Evolutionary conservation across 2,797 vertebrate genomes (phyloP).

Genomic region (Hoplostethus atlanticus): DNA sequence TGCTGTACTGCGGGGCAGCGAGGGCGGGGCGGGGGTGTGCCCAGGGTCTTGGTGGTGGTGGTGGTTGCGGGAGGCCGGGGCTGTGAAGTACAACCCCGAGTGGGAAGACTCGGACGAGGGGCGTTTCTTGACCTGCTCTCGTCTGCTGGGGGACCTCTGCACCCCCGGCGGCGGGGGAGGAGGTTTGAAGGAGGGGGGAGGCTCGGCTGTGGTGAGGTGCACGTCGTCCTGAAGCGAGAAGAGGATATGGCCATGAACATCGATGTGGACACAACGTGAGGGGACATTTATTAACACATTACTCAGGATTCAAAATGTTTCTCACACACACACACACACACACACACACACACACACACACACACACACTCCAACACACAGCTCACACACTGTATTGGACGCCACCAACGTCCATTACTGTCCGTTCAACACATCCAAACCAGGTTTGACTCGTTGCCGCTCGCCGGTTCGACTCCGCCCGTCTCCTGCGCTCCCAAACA

Average conservation of each 20-base stretch:
- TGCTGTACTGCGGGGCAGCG: constrained; percentile 40
- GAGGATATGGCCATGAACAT: constrained; percentile 69
- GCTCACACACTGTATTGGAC: not conserved
- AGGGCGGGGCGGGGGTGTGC: constrained; percentile 38
- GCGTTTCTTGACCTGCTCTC: constrained; percentile 84
- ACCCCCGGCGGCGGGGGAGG: constrained; percentile 81
- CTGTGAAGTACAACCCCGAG: constrained; percentile 90
- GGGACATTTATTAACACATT: not conserved
- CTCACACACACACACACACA: constrained; percentile 22
- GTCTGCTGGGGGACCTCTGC: constrained; percentile 76
- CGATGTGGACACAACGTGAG: constrained; percentile 20
- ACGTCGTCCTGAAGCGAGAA: constrained; percentile 92
- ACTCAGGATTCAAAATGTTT: not conserved
- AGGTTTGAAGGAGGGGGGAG: constrained; percentile 89
- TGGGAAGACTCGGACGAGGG: constrained; percentile 88
- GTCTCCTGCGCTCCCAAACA: constrained; percentile 41
- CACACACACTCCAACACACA: constrained; percentile 17
- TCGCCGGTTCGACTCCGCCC: constrained; percentile 7
- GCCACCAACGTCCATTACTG: constrained; percentile 8
- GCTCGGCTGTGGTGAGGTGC: constrained; percentile 83
- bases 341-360: constrained; percentile 15
- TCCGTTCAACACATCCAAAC: constrained; percentile 1
- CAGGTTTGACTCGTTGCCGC: not conserved
- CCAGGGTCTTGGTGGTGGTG: constrained; percentile 62
- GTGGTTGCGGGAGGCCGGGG: constrained; percentile 75